Conservation (phyloP, 1,140 invertebrate species). For the Archegozetes longisetosus region DNA sequence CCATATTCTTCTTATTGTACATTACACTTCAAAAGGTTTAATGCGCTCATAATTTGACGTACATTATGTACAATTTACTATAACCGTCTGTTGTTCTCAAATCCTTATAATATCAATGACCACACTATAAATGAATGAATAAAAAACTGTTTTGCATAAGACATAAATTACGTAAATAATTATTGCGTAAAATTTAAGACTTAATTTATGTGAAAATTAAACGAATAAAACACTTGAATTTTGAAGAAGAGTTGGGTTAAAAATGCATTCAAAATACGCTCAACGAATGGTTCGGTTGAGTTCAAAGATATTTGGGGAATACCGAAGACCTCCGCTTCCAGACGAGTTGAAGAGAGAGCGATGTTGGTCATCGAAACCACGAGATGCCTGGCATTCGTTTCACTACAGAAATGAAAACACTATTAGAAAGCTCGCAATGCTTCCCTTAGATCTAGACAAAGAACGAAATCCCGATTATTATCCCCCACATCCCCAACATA, state of each 20-base stretch:
- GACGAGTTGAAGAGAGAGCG: neutral
- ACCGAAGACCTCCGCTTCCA: constrained; percentile 44
- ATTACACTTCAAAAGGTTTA: too few species aligned
- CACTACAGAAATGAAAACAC: neutral
- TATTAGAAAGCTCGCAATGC: neutral
- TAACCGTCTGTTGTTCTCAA: too few species aligned
- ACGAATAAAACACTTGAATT: too few species aligned
- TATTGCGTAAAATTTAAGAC: too few species aligned
- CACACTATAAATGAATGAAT: too few species aligned
- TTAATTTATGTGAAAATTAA: too few species aligned
- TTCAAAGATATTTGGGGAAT: constrained; percentile 76
- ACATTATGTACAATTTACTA: too few species aligned
- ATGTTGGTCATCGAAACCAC: neutral
- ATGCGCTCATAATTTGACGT: too few species aligned
- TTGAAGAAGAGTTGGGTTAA: neutral
- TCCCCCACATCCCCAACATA: constrained; percentile 59
- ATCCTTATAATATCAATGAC: too few species aligned
- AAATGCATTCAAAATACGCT: constrained; percentile 46
- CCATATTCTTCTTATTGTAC: too few species aligned
- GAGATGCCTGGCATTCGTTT: constrained; percentile 1
- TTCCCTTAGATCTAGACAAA: constrained; percentile 12
- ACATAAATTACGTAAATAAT: too few species aligned
- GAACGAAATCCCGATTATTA: constrained; percentile 47
- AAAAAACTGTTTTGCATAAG: too few species aligned
- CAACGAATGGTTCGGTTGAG: constrained; percentile 67